These are phyloP conservation scores for Porites rus DNA, from an alignment of 92 coral and sea anemone genomes.

Conservation along the genomic window DNA sequence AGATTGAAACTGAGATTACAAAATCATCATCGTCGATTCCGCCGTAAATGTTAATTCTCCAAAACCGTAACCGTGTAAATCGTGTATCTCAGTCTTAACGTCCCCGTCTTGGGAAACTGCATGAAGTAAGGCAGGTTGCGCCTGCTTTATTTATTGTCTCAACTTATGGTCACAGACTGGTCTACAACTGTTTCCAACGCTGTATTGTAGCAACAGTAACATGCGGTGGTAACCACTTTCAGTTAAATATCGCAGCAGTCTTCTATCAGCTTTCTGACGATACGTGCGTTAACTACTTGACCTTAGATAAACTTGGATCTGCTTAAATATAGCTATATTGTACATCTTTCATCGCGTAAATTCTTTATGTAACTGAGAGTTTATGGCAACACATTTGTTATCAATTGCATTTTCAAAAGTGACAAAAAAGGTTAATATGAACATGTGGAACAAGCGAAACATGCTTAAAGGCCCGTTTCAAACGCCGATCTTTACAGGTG, in stretches of 20 bases:
- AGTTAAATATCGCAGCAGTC: neutral
- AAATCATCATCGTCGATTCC: no score
- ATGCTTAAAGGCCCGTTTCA: no score
- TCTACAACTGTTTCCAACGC: neutral
- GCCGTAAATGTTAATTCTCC: no score
- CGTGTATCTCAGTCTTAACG: no score
- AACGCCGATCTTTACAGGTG: no score
- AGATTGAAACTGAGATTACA: no score
- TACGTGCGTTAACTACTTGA: no score
- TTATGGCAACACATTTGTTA: neutral
- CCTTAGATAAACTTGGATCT: neutral
- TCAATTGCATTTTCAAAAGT: neutral
- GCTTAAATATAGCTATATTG: conserved; percentile 30
- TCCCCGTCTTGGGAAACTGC: no score
- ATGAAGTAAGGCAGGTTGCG: neutral
- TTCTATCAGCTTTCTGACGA: no score
- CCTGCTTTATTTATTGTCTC: neutral
- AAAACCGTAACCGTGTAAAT: no score
- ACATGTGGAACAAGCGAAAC: no score
- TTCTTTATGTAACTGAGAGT: neutral
- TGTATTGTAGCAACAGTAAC: neutral
- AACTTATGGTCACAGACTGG: neutral
- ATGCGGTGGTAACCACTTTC: neutral
- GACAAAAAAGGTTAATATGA: neutral
- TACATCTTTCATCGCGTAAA: conserved; percentile 43